Conservation (phyloP, 92 coral and sea anemone species). For the Paramuricea clavata region DNA sequence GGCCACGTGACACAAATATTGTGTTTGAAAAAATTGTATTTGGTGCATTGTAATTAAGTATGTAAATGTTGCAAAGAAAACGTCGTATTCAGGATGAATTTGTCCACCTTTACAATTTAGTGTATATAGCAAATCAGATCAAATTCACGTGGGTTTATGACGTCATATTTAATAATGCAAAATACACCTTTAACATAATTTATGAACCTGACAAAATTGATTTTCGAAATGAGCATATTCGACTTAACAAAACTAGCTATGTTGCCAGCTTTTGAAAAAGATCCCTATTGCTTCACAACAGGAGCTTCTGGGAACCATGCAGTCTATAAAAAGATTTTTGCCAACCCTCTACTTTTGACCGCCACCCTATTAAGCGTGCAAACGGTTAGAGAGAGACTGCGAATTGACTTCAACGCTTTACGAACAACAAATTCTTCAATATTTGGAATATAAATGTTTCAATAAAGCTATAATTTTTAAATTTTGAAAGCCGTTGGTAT, state of each 20-base stretch:
- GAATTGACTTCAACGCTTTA: too few species aligned
- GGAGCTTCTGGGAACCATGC: neutral
- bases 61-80: neutral
- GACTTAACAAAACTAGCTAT: neutral
- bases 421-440: too few species aligned
- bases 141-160: neutral
- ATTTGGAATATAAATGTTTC: too few species aligned
- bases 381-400: too few species aligned
- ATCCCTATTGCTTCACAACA: neutral
- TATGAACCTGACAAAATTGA: neutral
- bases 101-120: neutral
- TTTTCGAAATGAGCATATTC: conserved; percentile 1
- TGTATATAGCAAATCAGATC: neutral
- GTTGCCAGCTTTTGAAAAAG: conserved; percentile 1
- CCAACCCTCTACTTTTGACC: too few species aligned
- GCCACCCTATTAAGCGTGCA: too few species aligned
- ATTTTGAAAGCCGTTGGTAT: too few species aligned
- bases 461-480: too few species aligned
- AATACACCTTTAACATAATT: neutral
- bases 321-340: too few species aligned
- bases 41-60: neutral
- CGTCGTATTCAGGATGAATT: neutral
- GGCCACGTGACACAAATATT: neutral
- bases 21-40: neutral
- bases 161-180: neutral